Evolutionary conservation across 2,113 vertebrate species (phyloP).

Genomic region (Forbesichthys agassizii): DNA sequence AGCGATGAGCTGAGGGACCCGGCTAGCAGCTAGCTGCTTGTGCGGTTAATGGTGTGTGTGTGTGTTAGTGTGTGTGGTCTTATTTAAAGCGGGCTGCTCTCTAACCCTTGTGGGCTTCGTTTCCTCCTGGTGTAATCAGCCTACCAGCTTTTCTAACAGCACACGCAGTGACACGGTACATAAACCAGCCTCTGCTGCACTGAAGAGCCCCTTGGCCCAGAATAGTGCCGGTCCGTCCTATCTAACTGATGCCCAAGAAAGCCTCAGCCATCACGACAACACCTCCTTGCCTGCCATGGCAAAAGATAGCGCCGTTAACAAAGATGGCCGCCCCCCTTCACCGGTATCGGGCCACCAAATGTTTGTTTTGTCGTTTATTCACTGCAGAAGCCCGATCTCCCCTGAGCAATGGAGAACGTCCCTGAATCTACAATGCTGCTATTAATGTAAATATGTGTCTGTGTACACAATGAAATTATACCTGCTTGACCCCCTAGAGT

Average conservation of each 20-base stretch:
- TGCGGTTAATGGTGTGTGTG: constrained; percentile 34
- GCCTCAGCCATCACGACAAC: constrained; percentile 71
- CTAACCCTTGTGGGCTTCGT: constrained; percentile 66
- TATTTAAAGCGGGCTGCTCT: constrained; percentile 73
- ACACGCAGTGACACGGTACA: constrained; percentile 73
- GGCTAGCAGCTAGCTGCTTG: constrained; percentile 4
- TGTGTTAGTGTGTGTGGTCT: constrained; percentile 41
- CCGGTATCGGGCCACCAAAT: not conserved
- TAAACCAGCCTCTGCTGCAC: constrained; percentile 71
- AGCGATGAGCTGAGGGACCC: constrained; percentile 60
- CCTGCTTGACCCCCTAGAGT: not conserved
- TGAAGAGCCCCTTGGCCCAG: constrained; percentile 73
- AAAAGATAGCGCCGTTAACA: constrained; percentile 65
- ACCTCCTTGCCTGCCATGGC: constrained; percentile 62
- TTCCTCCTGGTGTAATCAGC: constrained; percentile 74
- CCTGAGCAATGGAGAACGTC: not conserved
- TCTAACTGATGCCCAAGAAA: constrained; percentile 71
- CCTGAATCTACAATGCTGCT: not conserved
- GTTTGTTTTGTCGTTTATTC: not conserved
- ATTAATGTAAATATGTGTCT: not conserved
- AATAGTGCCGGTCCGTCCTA: constrained; percentile 71
- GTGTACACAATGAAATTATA: not conserved
- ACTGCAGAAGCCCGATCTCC: not conserved
- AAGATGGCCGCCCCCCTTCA: constrained; percentile 54
- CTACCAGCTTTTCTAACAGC: constrained; percentile 64